phyloP scores from a whole-genome alignment of 2,113 vertebrate genomes.

The Melanotaenia duboulayi region DNA sequence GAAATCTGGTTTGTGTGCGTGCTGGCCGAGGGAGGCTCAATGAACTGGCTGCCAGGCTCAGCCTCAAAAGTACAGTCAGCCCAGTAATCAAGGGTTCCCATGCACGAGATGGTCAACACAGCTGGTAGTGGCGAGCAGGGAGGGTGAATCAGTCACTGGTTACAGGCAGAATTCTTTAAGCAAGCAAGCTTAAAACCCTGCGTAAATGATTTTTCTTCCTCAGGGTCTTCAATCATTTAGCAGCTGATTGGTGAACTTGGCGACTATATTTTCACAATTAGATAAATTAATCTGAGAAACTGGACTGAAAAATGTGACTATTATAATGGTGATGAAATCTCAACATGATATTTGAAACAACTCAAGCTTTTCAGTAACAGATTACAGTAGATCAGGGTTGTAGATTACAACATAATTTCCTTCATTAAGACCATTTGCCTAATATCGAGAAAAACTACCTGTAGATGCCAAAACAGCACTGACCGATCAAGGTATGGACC shows the following conservation, averaged over 20 bases:
- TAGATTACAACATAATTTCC: no score
- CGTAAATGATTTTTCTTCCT: not conserved
- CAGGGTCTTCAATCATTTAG: not conserved
- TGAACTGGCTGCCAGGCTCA: conserved; percentile 36
- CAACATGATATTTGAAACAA: no score
- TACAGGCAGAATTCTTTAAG: conserved; percentile 37
- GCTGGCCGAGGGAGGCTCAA: conserved; percentile 10
- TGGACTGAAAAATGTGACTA: no score
- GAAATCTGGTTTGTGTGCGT: conserved; percentile 29
- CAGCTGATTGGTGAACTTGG: not conserved
- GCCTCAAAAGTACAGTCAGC: conserved; percentile 52
- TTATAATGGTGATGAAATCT: no score
- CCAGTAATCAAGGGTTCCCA: conserved; percentile 68
- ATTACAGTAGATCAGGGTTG: no score
- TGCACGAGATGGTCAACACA: conserved; percentile 72
- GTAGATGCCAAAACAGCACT: no score
- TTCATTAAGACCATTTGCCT: no score
- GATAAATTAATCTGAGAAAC: no score
- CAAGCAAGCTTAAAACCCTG: conserved; percentile 22
- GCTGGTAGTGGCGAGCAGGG: conserved; percentile 51
- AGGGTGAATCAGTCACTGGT: conserved; percentile 29
- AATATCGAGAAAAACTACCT: no score
- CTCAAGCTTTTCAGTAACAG: no score
- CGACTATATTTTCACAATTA: no score
- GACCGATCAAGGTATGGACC: no score